Evolutionary conservation across 1,140 invertebrate genomes (phyloP).

Genomic region (Danaus melanippus): DNA sequence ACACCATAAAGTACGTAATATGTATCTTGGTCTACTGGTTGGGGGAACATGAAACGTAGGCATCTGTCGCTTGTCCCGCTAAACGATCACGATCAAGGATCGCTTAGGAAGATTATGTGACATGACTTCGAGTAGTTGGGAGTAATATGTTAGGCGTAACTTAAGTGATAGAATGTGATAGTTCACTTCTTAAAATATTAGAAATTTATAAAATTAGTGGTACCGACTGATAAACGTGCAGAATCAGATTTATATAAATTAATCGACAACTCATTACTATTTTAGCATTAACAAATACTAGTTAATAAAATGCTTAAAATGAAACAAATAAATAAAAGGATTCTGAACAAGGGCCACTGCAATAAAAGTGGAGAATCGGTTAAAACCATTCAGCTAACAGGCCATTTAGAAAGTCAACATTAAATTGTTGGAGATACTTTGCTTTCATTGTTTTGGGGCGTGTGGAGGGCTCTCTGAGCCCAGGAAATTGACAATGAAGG

Average conservation of each 20-base stretch:
- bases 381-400: constrained; percentile 9
- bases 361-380: too few relatives aligned
- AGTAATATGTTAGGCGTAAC: constrained; percentile 7
- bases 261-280: too few relatives aligned
- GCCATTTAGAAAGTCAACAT: constrained; percentile 26
- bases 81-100: constrained; percentile 24
- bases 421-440: constrained; percentile 49
- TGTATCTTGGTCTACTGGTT: constrained; percentile 38
- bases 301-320: too few relatives aligned
- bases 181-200: too few relatives aligned
- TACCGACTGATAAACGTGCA: too few relatives aligned
- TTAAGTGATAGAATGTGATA: too few relatives aligned
- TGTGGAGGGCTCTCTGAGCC: constrained; percentile 41
- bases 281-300: too few relatives aligned
- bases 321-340: too few relatives aligned
- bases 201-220: too few relatives aligned
- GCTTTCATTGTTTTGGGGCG: constrained; percentile 58
- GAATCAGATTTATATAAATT: too few relatives aligned
- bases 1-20: constrained; percentile 38
- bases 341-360: too few relatives aligned
- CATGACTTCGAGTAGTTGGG: not conserved
- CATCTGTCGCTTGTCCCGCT: constrained; percentile 16
- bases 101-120: constrained; percentile 22
- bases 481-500: constrained; percentile 55
- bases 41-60: constrained; percentile 27